phyloP scores from a whole-genome alignment of 2,888 invertebrate genomes.

The Rotaria magnacalcarata region DNA sequence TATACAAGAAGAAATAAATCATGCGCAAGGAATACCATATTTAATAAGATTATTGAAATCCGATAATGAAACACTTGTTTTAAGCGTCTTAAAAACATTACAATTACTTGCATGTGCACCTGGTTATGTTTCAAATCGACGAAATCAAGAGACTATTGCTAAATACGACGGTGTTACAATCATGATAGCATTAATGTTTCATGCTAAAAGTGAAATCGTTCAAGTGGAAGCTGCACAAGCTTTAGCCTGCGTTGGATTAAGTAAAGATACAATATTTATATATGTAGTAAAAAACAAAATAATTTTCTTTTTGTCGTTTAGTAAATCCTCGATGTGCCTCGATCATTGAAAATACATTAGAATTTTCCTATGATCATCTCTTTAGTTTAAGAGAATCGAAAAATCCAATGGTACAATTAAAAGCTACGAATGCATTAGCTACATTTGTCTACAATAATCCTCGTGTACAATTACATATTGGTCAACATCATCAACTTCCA shows the following conservation, averaged over 20 bases:
- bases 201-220: slow-evolving; percentile 54
- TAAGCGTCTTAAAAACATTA: slow-evolving; percentile 55
- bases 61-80: slow-evolving; percentile 55
- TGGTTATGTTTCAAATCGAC: slow-evolving; percentile 54
- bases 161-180: slow-evolving; percentile 54
- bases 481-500: slow-evolving; percentile 55
- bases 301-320: neutral
- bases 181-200: slow-evolving; percentile 56
- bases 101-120: slow-evolving; percentile 55
- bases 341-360: neutral
- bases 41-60: slow-evolving; percentile 53
- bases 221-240: slow-evolving; percentile 57
- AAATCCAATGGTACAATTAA: slow-evolving; percentile 49
- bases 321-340: neutral
- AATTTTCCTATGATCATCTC: neutral
- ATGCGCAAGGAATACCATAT: slow-evolving; percentile 47
- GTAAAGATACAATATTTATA: slow-evolving; percentile 49
- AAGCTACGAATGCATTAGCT: slow-evolving; percentile 55
- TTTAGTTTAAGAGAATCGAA: neutral
- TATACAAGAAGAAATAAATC: neutral
- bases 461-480: slow-evolving; percentile 55
- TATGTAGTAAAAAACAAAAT: neutral
- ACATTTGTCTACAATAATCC: slow-evolving; percentile 58
- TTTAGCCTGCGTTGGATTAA: slow-evolving; percentile 54
- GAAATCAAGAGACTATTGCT: slow-evolving; percentile 54